Percentiles rank a stretch among this genome's conserved stretches.
phyloP scores from a whole-genome alignment of 2,797 vertebrate genomes.

The Catostomus latipinnis region DNA sequence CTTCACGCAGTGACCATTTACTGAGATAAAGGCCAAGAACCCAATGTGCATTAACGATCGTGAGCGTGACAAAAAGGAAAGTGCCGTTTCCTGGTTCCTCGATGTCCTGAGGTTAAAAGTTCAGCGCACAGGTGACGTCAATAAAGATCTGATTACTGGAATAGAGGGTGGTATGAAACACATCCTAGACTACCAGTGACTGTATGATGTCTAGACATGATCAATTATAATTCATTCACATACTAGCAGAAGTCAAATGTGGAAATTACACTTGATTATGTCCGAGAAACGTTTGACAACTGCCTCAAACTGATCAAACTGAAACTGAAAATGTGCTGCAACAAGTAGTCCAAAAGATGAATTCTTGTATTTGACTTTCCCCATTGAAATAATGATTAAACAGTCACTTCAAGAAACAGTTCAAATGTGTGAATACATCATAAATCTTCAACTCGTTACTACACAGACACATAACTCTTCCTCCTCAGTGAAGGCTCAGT shows the following conservation, averaged over 20 bases:
- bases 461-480: no score
- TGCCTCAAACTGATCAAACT: neutral
- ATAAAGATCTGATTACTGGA: neutral
- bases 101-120: neutral
- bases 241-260: no score
- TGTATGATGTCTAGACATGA: neutral
- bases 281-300: neutral
- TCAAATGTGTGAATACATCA: no score
- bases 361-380: no score
- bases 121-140: neutral
- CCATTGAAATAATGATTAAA: no score
- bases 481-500: no score
- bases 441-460: no score
- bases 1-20: no score
- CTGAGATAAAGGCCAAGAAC: constrained; percentile 1
- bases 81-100: neutral
- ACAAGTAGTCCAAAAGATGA: no score
- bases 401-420: no score
- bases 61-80: neutral
- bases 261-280: no score
- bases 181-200: neutral
- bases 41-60: neutral
- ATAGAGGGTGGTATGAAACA: neutral
- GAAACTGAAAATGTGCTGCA: no score
- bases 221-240: neutral